A percentile compares a stretch with the other conserved stretches of the same genome.
phyloP scores from a whole-genome alignment of 1,140 invertebrate genomes.

The Drosophila orosa region DNA sequence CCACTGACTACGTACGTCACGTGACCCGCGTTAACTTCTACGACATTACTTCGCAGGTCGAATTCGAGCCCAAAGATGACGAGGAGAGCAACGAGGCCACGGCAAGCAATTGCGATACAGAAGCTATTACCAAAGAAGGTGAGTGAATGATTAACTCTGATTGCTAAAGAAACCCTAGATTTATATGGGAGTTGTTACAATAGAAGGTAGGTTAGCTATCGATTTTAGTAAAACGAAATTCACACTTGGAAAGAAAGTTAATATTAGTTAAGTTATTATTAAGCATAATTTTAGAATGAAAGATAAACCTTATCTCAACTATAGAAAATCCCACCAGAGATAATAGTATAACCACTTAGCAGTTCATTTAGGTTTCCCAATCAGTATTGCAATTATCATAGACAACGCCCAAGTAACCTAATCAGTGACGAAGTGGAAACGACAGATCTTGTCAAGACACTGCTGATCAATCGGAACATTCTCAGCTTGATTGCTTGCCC shows the following conservation, averaged over 20 bases:
- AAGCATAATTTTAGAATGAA: too few species aligned
- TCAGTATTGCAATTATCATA: not conserved
- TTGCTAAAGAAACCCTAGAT: not conserved
- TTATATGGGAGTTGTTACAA: not conserved
- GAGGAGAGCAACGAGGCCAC: constrained; percentile 71
- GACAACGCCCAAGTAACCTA: constrained; percentile 2
- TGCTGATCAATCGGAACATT: constrained; percentile 25
- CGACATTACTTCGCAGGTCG: constrained; percentile 84
- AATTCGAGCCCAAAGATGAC: constrained; percentile 81
- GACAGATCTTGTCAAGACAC: constrained; percentile 30
- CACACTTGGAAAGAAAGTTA: too few species aligned
- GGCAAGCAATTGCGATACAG: constrained; percentile 75
- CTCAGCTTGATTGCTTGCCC: constrained; percentile 14
- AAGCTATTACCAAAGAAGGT: constrained; percentile 85
- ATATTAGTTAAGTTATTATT: too few species aligned
- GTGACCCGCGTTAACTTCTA: constrained; percentile 84
- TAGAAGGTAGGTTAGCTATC: not conserved
- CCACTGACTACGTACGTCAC: constrained; percentile 82
- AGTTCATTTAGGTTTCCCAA: not conserved
- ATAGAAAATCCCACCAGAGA: not conserved
- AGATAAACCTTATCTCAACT: not conserved
- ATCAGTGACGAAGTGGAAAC: constrained; percentile 23
- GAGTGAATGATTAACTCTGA: constrained; percentile 40
- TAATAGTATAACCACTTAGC: not conserved
- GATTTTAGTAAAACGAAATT: too few species aligned